Base-by-base conservation (phyloP, 2,113 vertebrate species). In the Ammodytes marinus region DNA sequence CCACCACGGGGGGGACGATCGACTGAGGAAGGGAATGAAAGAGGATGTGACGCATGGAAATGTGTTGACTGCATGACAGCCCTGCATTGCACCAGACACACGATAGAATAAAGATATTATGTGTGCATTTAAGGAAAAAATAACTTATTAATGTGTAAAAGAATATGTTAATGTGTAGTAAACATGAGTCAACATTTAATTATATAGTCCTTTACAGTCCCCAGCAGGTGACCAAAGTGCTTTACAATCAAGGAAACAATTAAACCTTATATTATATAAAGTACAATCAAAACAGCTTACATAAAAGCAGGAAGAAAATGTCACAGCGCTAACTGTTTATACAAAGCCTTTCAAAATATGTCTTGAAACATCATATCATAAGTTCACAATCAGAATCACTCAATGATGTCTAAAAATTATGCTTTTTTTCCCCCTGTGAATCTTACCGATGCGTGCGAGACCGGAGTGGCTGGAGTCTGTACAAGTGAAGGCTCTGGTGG, bases 381-480 rank as follows among this genome's bases (percentile, higher is more conserved):
- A 17, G 14, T 19, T 12, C 2, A 55, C 12, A 43, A 17, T 1
- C n/a, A 49, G 7, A 14, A 14, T 45, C 3, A 54, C 4, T 42
- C 13, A 54, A 6, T 50, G 45, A 5, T 69, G 49, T 47, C 0
- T 8, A 40, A 75, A 39, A 12, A 17, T 37, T 37, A 8, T 19
- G 57, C 8, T 17, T 4, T 6, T 74, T 13, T 19, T 61, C 60
- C 10, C 15, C 68, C 17, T 35, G 5, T 54, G 53, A 42, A 5
- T 74, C 87, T 87, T 85, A 94, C 94, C 9, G 46, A 66, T 77
- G 79, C 74, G 35, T 85, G 81, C 55, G 88, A 89, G 19, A 82
- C 77, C 7, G 89, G 88, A n/a, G 84, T 74, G 49, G 79, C 85
- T n/a, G 87, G 74, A 15, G 88, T 87, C 39, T 53, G 69, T 54